Evolutionary conservation across 2,888 invertebrate species (phyloP).

Genomic region (Drosophila ustulata): DNA sequence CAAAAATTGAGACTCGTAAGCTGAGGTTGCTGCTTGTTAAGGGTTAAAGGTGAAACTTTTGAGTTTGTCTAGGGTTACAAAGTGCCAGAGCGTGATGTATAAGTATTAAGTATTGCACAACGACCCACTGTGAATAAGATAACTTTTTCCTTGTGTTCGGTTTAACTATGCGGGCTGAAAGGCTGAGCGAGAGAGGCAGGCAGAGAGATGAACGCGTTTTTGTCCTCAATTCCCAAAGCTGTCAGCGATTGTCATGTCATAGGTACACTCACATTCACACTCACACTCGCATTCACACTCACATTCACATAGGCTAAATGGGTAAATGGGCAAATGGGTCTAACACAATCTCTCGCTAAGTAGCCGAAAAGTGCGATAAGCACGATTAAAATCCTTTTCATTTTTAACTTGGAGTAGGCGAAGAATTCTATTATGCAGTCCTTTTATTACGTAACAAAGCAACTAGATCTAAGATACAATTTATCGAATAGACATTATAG

Average conservation of each 20-base stretch:
- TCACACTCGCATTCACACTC: background rate
- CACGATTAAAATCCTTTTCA: conserved; percentile 43
- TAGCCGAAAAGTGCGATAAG: conserved; percentile 40
- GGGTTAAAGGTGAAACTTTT: conserved; percentile 65
- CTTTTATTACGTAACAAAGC: background rate
- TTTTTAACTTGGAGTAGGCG: background rate
- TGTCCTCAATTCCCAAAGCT: conserved; percentile 52
- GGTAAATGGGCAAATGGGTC: conserved; percentile 22
- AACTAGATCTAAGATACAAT: background rate
- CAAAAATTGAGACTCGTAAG: conserved; percentile 64
- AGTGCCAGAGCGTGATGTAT: conserved; percentile 63
- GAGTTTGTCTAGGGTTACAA: conserved; percentile 66
- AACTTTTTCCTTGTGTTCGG: conserved; percentile 38
- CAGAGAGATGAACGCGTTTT: conserved; percentile 44
- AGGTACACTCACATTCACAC: conserved; percentile 19
- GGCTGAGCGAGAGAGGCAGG: background rate
- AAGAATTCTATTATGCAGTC: background rate
- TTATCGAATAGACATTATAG: no score
- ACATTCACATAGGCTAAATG: background rate
- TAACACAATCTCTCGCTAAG: conserved; percentile 29
- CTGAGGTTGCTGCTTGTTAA: conserved; percentile 62
- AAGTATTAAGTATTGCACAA: conserved; percentile 43
- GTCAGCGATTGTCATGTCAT: conserved; percentile 50
- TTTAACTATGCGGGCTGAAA: conserved; percentile 26
- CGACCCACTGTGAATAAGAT: conserved; percentile 38